Evolutionary conservation across 2,888 invertebrate genomes (phyloP), one percentile per base, ranked within the genome.

Genomic region (Auanema freiburgensis): DNA sequence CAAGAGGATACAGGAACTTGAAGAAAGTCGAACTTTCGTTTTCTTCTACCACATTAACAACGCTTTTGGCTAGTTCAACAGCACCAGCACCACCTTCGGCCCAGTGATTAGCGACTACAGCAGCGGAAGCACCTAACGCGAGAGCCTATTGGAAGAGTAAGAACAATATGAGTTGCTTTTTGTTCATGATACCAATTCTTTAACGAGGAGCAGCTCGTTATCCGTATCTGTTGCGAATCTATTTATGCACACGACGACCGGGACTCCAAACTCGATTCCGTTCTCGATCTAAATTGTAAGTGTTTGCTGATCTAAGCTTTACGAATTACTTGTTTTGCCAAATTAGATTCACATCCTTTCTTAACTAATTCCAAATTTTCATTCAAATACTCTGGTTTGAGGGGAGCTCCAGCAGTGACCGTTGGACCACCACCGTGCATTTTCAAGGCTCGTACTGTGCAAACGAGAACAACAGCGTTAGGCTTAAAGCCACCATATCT

Each of bases 371-470:
- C 91, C 65, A 96, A 84, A 84, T 97, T 93, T 88, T 88, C 87
- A 65, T 88, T 88, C 0, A 89, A 87, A 83, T 98, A 98, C 77
- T 90, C 92, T 49, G 89, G 88, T 68, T 91, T 89, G 0, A 96
- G 87, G 0, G 92, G 91, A 33, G 74, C 67, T n/a, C 77, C 77
- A 11, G 86, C 89, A 0, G 89, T 88, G 11, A 97, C 94, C 0
- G 90, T 84, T 0, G 95, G 93, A 0, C 96, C 98, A 53, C 97
- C 97, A 33, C 98, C 98, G 85, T 98, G 98, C 93, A 97, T 94
- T 87, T 98, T 98, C 59, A 98, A 88, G 18, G 98, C 97, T 68
- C 97, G 88, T 21, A 97, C 89, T 0, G 97, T 95, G 0, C 91
- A 89, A 44, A 98, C 97, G 50, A 98, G 86, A 0, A 98, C 94